These are phyloP conservation scores for Ditylenchus weischeri DNA, from an alignment of 2,888 invertebrate species.

Conservation along the genomic window DNA sequence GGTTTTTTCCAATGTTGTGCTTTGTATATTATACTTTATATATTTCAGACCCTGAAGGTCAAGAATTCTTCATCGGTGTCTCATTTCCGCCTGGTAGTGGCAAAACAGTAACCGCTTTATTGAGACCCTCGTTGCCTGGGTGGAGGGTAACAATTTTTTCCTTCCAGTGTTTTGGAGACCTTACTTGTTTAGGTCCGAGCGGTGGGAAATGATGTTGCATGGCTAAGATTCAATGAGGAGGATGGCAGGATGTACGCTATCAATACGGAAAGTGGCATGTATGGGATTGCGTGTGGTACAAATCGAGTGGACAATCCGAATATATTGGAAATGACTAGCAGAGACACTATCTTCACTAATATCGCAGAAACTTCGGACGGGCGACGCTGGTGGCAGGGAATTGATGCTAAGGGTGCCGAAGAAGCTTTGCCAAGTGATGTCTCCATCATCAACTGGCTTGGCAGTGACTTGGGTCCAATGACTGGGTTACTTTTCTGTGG, in stretches of 20 bases:
- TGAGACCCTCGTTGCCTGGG: conserved; percentile 84
- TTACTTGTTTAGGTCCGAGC: too few species aligned
- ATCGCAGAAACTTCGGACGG: conserved; percentile 90
- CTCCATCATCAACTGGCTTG: conserved; percentile 3
- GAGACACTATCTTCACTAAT: conserved; percentile 91
- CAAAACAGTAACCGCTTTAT: conserved; percentile 98
- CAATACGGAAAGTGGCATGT: conserved; percentile 90
- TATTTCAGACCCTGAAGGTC: conserved; percentile 68
- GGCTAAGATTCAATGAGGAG: conserved; percentile 81
- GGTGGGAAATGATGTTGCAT: conserved; percentile 90
- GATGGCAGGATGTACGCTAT: conserved; percentile 84
- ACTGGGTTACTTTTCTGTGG: not conserved
- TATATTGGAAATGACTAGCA: conserved; percentile 80
- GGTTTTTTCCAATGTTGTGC: not conserved
- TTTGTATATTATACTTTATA: not conserved
- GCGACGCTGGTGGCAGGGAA: conserved; percentile 94
- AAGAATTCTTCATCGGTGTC: conserved; percentile 68
- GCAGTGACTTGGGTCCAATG: not conserved
- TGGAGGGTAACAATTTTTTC: conserved; percentile 59
- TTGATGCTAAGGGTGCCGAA: conserved; percentile 59
- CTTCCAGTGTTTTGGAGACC: too few species aligned
- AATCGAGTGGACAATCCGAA: conserved; percentile 85
- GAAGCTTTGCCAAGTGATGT: not conserved
- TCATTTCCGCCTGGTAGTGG: conserved; percentile 98
- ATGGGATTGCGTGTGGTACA: conserved; percentile 92